A percentile compares a stretch with the other conserved stretches of the same genome.
phyloP scores from a whole-genome alignment of 2,113 vertebrate genomes.

The Dromaius novaehollandiae region DNA sequence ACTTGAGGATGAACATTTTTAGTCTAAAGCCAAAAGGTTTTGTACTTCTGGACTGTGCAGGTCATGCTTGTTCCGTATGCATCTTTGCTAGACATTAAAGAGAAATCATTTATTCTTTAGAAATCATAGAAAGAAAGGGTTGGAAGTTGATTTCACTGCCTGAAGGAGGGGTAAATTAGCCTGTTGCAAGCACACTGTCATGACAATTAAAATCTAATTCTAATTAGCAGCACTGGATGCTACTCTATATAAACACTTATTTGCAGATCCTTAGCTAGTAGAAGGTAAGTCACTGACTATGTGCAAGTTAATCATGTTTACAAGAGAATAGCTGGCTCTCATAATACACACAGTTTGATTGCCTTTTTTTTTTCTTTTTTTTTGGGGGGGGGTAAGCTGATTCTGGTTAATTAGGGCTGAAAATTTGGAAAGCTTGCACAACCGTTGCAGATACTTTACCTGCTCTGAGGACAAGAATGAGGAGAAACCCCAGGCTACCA shows the following conservation, averaged over 20 bases:
- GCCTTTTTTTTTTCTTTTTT: background rate
- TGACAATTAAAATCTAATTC: conserved; percentile 13
- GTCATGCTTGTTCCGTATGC: background rate
- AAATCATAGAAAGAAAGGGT: background rate
- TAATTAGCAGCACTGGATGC: background rate
- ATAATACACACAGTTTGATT: background rate
- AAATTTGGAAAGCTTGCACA: background rate
- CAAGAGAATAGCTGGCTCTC: background rate
- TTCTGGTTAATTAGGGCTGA: conserved; percentile 24
- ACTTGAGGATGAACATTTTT: background rate
- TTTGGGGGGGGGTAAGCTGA: background rate
- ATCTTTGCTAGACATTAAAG: background rate
- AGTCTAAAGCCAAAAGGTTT: background rate
- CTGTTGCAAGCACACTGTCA: background rate
- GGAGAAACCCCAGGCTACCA: background rate
- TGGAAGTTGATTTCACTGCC: background rate
- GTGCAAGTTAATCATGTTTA: background rate
- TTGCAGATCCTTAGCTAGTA: background rate
- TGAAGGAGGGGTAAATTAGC: conserved; percentile 1
- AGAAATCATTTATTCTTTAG: background rate
- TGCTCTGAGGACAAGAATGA: background rate
- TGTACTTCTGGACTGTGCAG: background rate
- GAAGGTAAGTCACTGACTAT: background rate
- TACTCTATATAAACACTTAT: conserved; percentile 10
- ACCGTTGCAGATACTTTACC: background rate